Percentiles rank a stretch among this genome's conserved stretches.
Evolutionary conservation across 2,888 invertebrate species (phyloP).

Genomic region (Drosophila prostipennis): DNA sequence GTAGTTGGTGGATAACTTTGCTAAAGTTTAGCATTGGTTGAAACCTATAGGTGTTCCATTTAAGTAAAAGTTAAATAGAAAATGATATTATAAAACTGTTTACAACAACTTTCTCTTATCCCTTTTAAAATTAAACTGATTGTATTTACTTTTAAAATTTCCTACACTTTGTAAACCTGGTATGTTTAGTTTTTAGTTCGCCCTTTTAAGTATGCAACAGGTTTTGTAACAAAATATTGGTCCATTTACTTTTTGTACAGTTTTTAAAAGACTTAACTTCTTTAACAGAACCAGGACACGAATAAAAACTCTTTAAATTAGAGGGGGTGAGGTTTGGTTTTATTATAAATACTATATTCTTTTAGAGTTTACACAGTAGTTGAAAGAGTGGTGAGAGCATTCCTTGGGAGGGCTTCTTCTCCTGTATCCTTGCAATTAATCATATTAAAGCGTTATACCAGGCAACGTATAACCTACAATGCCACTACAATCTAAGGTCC

Average conservation of each 20-base stretch:
- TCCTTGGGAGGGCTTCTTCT: no score
- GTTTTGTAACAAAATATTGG: no score
- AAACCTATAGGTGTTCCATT: neutral
- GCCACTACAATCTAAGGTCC: constrained; percentile 26
- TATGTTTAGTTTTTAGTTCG: no score
- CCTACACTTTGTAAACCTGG: no score
- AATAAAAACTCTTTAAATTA: neutral
- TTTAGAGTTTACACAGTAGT: constrained; percentile 11
- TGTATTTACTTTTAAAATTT: no score
- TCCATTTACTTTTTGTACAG: neutral
- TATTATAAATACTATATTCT: constrained; percentile 18
- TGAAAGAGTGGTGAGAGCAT: no score
- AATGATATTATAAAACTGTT: neutral
- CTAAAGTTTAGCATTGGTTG: neutral
- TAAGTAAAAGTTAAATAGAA: neutral
- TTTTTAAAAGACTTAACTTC: neutral
- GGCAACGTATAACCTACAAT: constrained; percentile 19
- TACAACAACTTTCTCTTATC: neutral
- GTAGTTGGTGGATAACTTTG: neutral
- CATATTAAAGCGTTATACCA: constrained; percentile 37
- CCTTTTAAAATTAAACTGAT: neutral
- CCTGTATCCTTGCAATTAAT: constrained; percentile 1
- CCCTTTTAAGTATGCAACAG: neutral
- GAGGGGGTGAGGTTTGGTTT: constrained; percentile 8
- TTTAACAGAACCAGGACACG: no score